These are phyloP conservation scores for Pollimyrus isidori DNA, from an alignment of 2,113 vertebrate species.

Conservation along the genomic window DNA sequence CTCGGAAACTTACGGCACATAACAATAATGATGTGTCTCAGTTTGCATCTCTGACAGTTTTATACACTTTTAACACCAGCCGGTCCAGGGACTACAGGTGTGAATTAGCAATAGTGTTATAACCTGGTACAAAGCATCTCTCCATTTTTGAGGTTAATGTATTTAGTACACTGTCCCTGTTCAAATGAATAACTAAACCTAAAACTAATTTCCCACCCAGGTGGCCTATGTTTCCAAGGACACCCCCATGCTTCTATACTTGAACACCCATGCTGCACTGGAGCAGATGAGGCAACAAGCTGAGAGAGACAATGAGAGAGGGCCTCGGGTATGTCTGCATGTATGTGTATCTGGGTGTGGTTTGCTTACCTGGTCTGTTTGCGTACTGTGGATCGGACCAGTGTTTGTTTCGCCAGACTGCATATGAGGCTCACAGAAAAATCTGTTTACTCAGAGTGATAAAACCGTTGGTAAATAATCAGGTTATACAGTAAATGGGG, in stretches of 20 bases:
- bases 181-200: no score
- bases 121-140: no score
- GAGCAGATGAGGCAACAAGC: constrained; percentile 97
- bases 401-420: background rate
- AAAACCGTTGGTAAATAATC: background rate
- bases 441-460: no score
- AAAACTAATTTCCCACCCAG: constrained; percentile 30
- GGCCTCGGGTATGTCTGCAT: constrained; percentile 63
- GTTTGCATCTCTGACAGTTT: no score
- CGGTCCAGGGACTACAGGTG: no score
- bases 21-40: no score
- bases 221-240: constrained; percentile 92
- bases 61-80: no score
- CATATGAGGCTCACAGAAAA: background rate
- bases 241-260: constrained; percentile 92
- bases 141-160: no score
- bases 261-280: constrained; percentile 90
- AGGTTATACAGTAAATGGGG: background rate
- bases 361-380: background rate
- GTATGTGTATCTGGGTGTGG: background rate
- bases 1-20: no score
- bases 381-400: background rate
- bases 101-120: no score
- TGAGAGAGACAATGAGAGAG: constrained; percentile 85
- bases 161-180: no score